These are phyloP conservation scores for Astreopora myriophthalma DNA, from an alignment of 64 coral and sea anemone species.

Conservation along the genomic window DNA sequence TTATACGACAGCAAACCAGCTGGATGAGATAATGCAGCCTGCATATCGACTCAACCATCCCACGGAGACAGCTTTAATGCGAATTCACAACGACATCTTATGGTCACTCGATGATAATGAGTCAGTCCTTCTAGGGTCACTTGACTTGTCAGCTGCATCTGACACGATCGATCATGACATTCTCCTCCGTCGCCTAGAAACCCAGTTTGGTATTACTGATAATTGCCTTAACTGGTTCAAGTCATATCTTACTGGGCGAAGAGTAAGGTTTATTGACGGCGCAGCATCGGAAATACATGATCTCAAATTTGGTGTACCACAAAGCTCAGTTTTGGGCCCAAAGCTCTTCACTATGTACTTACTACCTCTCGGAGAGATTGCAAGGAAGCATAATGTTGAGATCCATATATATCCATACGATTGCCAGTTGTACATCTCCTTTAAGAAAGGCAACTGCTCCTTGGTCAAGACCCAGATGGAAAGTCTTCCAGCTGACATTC, in stretches of 20 bases:
- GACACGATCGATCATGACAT: not conserved
- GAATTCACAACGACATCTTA: constrained; percentile 41
- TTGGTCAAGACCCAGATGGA: not conserved
- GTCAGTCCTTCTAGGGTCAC: not conserved
- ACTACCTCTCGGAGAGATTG: not conserved
- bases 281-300: not conserved
- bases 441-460: not conserved
- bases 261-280: not conserved
- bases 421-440: not conserved
- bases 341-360: not conserved
- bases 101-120: not conserved
- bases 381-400: not conserved
- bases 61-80: constrained; percentile 26
- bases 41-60: constrained; percentile 35
- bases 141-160: not conserved
- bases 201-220: not conserved
- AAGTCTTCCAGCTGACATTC: not conserved
- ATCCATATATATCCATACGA: too few species aligned
- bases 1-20: not conserved
- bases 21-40: constrained; percentile 30
- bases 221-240: constrained; percentile 23
- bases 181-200: not conserved
- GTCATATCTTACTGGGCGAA: not conserved
- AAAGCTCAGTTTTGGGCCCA: not conserved
- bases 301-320: not conserved